Percentiles rank a stretch among this genome's conserved stretches.
Conservation (phyloP, 2,797 vertebrate genomes). For the Gobio occitaniae region DNA sequence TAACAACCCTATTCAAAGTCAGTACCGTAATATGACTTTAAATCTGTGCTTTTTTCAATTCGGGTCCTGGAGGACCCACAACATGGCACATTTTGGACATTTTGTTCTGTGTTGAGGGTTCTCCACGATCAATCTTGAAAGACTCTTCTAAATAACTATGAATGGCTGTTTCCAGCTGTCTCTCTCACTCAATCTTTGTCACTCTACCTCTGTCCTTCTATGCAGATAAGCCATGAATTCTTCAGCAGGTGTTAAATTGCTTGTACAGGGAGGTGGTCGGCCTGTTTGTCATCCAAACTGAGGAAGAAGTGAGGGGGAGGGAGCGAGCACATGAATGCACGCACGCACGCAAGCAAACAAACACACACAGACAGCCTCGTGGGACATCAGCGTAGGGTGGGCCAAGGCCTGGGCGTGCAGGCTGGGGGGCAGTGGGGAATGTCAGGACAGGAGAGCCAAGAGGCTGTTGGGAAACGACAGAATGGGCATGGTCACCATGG, state of each 20-base stretch:
- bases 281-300: conserved; percentile 31
- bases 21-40: neutral
- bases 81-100: neutral
- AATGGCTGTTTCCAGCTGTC: neutral
- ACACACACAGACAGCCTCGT: conserved; percentile 72
- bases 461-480: conserved; percentile 79
- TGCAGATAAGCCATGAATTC: conserved; percentile 57
- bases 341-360: conserved; percentile 4
- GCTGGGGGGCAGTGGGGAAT: conserved; percentile 69
- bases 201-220: conserved; percentile 61
- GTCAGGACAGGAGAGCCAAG: conserved; percentile 73
- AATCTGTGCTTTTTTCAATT: neutral
- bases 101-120: neutral
- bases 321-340: conserved; percentile 49
- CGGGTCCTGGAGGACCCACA: neutral
- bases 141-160: neutral
- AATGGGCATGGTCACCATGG: conserved; percentile 82
- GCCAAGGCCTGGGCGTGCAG: conserved; percentile 70
- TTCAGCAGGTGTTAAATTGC: conserved; percentile 71
- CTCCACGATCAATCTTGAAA: neutral
- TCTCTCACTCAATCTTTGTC: conserved; percentile 40
- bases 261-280: conserved; percentile 58
- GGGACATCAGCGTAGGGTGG: conserved; percentile 71
- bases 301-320: conserved; percentile 57
- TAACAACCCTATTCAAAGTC: neutral